Evolutionary conservation across 2,113 vertebrate genomes (phyloP).

Genomic region (Corythoichthys haematopterus): DNA sequence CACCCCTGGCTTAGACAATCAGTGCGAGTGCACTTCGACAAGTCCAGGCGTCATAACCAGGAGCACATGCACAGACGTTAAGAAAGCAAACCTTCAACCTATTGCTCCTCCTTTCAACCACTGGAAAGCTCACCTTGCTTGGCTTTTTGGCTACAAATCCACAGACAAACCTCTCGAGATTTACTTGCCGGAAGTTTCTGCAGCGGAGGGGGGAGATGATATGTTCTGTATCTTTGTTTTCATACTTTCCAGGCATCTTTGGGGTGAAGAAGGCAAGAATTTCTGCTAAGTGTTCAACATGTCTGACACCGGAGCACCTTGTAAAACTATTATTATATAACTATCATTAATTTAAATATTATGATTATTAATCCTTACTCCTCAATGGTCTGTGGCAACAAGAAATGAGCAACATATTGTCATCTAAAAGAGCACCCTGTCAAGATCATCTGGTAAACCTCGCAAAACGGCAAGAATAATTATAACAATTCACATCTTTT

Average conservation of each 20-base stretch:
- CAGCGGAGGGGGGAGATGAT: constrained; percentile 1
- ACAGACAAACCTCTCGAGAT: constrained; percentile 8
- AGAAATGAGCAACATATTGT: constrained; percentile 13
- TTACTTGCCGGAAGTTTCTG: constrained; percentile 4
- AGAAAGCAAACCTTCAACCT: constrained; percentile 6
- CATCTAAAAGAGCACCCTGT: constrained; percentile 11
- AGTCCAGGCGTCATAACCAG: constrained; percentile 36
- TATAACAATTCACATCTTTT: not conserved
- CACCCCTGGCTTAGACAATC: constrained; percentile 18
- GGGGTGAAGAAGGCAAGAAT: constrained; percentile 39
- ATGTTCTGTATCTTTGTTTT: constrained; percentile 49
- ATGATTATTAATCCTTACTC: not conserved
- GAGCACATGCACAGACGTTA: constrained; percentile 33
- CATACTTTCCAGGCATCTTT: constrained; percentile 49
- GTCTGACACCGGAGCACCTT: constrained; percentile 5
- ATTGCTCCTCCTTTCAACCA: constrained; percentile 5
- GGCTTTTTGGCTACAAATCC: constrained; percentile 15
- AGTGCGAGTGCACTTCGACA: constrained; percentile 30
- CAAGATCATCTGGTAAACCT: constrained; percentile 12
- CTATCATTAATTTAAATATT: too few species aligned
- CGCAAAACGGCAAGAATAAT: not conserved
- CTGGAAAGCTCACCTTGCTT: constrained; percentile 31
- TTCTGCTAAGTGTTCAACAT: constrained; percentile 23
- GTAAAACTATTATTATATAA: constrained; percentile 12
- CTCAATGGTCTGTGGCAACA: constrained; percentile 25